phyloP scores from a whole-genome alignment of 2,888 invertebrate genomes.

The Cheilosia variabilis region DNA sequence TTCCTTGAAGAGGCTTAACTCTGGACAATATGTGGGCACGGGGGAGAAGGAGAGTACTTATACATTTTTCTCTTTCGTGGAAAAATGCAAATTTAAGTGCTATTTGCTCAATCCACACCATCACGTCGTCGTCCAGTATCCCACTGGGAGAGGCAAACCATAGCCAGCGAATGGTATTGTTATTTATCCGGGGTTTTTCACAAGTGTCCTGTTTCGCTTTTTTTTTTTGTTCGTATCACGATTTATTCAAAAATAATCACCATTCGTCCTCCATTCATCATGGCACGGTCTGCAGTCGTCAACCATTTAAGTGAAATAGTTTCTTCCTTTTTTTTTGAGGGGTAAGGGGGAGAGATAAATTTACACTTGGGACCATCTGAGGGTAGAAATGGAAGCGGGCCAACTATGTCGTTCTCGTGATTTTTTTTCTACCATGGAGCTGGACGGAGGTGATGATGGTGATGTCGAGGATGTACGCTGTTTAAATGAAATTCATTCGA shows the following conservation, averaged over 20 bases:
- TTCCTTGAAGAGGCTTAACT: conserved; percentile 32
- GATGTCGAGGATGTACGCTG: conserved; percentile 7
- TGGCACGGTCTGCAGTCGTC: conserved; percentile 73
- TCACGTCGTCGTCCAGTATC: conserved; percentile 47
- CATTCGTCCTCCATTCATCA: conserved; percentile 68
- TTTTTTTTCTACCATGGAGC: conserved; percentile 6
- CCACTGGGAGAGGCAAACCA: conserved; percentile 37
- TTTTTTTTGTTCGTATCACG: conserved; percentile 27
- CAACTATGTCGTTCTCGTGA: conserved; percentile 17
- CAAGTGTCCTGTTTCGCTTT: conserved; percentile 2
- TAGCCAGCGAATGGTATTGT: conserved; percentile 31
- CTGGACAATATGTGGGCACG: too few relatives aligned
- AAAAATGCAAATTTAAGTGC: conserved; percentile 68
- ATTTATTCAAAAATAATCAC: conserved; percentile 75
- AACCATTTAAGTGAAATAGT: conserved; percentile 65
- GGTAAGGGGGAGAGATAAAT: conserved; percentile 27
- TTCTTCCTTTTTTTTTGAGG: conserved; percentile 15
- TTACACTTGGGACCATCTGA: conserved; percentile 34
- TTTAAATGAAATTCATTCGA: conserved; percentile 6
- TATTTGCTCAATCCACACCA: conserved; percentile 62
- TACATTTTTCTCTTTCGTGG: conserved; percentile 2
- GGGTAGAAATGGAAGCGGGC: conserved; percentile 22
- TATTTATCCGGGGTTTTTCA: conserved; percentile 22
- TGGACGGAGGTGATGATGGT: conserved; percentile 1
- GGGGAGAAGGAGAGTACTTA: neutral